phyloP scores from a whole-genome alignment of 2,113 vertebrate species.

The Galeopterus variegatus region DNA sequence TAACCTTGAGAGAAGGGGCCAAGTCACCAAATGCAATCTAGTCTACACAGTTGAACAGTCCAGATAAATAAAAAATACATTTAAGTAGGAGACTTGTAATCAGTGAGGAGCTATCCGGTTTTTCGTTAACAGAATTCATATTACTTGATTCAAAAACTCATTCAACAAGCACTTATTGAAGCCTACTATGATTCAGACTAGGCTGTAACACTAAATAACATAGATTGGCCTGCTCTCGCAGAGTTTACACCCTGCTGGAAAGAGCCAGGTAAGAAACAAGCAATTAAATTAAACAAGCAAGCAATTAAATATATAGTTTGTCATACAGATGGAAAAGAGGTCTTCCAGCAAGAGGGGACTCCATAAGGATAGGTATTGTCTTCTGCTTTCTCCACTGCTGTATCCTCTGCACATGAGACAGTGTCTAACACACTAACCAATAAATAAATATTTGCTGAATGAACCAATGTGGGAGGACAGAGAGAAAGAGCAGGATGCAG shows the following conservation, averaged over 20 bases:
- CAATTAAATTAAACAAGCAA: not conserved
- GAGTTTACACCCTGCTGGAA: not conserved
- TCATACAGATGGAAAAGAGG: not conserved
- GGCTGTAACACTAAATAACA: not conserved
- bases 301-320: not conserved
- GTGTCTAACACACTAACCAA: not conserved
- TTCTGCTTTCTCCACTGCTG: not conserved
- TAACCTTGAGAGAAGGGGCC: not conserved
- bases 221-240: not conserved
- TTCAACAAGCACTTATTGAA: not conserved
- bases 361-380: not conserved
- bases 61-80: not conserved
- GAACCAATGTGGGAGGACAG: not conserved
- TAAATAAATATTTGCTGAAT: not conserved
- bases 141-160: not conserved
- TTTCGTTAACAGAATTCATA: constrained; percentile 17
- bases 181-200: not conserved
- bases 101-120: not conserved
- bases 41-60: not conserved
- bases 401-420: not conserved
- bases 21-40: not conserved
- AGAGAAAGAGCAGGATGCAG: not conserved
- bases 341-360: fast-evolving
- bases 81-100: not conserved
- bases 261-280: not conserved